phyloP scores from a whole-genome alignment of 2,113 vertebrate genomes.

The Lutjanus erythropterus region DNA sequence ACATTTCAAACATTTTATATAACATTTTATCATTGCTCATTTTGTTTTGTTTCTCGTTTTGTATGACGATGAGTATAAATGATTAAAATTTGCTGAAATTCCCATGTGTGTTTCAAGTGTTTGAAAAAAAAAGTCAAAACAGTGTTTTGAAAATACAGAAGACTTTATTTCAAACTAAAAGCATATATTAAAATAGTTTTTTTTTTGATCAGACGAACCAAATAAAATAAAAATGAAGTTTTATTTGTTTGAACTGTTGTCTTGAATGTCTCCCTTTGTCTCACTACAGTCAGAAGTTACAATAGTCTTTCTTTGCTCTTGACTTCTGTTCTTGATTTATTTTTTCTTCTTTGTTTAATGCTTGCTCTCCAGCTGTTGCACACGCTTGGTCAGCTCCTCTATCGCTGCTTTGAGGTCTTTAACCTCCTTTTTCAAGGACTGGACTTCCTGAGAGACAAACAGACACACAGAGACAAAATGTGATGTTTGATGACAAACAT shows the following conservation, averaged over 20 bases:
- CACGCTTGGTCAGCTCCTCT: slow-evolving; percentile 85
- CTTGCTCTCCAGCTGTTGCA: slow-evolving; percentile 86
- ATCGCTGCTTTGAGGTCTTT: slow-evolving; percentile 84
- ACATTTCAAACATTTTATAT: slow-evolving; percentile 16
- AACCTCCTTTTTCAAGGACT: slow-evolving; percentile 86
- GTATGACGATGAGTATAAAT: slow-evolving; percentile 10
- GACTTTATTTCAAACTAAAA: slow-evolving; percentile 78
- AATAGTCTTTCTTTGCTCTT: not conserved
- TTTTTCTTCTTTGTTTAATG: slow-evolving; percentile 52
- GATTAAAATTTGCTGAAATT: slow-evolving; percentile 36
- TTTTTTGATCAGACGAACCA: slow-evolving; percentile 42
- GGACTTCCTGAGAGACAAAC: slow-evolving; percentile 76
- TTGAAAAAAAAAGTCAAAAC: not conserved
- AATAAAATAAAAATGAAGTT: slow-evolving; percentile 48
- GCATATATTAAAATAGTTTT: slow-evolving; percentile 79
- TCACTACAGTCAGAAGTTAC: slow-evolving; percentile 30
- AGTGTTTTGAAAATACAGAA: slow-evolving; percentile 68
- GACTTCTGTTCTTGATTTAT: slow-evolving; percentile 22
- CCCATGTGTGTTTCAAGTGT: slow-evolving; percentile 20
- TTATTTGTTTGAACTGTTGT: not conserved
- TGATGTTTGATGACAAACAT: not conserved
- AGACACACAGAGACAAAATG: not conserved
- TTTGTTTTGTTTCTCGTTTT: slow-evolving; percentile 32
- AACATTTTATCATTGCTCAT: not conserved
- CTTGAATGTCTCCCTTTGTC: slow-evolving; percentile 48